Evolutionary conservation across 2,888 invertebrate species (phyloP), one percentile per base, ranked within the genome.

Genomic region (Thereva nobilitata): DNA sequence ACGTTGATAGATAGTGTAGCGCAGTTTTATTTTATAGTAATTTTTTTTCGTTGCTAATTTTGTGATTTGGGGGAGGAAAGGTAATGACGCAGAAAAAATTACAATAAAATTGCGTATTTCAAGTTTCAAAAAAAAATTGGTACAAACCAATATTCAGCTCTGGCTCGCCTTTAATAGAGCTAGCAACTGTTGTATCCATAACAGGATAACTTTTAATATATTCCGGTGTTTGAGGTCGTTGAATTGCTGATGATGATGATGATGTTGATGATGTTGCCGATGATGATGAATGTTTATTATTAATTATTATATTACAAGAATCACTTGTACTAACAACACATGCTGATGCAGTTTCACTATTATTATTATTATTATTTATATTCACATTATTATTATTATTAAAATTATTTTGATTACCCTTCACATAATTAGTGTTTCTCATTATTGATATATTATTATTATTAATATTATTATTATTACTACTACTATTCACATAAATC

Each of bases 151-250:
- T 81, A 73, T 81, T 80, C 5, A 81, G 73, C 70, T 81, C 81
- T 3, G 80, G 81, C 68, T 81, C 81, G 3, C 81, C 81, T 70
- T 80, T 81, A 12, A 79, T 74, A 65, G 80, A 80, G 72, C 80
- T 81, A 68, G 80, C 80, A 67, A 81, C 80, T 67, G 81, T 81
- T 67, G 80, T 80, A 76, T 81, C 80, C 80, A 81, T 80, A 68
- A 81, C 80, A 66, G 80, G 80, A 76, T 80, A 81, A 38, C 79
- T 79, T 73, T 79, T 79, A 12, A 79, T 80, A 69, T 80, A 80
- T 65, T 80, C 80, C 70, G 80, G 80, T 1, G 80, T 80, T 68
- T 80, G 79, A 5, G 80, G 80, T 68, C 79, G 76, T 45, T 63
- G 63, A 5, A 64, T 50, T 38, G 45, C 53, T 42, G 64, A 54